Evolutionary conservation across 1,140 invertebrate species (phyloP).

Genomic region (Diabrotica undecimpunctata): DNA sequence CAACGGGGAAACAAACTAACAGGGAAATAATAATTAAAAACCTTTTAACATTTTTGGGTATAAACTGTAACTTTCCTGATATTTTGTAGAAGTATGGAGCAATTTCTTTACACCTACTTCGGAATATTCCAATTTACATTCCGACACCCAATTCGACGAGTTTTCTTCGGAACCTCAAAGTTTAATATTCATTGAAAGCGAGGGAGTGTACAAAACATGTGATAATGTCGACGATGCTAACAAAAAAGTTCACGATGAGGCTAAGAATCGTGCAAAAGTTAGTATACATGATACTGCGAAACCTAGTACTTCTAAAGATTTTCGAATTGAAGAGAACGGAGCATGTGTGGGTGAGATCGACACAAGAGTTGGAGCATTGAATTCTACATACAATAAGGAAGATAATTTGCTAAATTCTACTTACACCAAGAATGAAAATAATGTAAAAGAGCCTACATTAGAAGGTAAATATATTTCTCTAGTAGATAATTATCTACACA

Average conservation of each 20-base stretch:
- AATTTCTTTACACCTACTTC: too few relatives aligned
- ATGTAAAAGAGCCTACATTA: conserved; percentile 6
- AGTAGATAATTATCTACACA: background rate
- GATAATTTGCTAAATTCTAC: conserved; percentile 22
- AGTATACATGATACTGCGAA: background rate
- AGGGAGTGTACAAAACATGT: conserved; percentile 4
- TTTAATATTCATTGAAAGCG: conserved; percentile 39
- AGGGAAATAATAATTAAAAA: too few relatives aligned
- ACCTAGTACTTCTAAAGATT: background rate
- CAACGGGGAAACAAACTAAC: too few relatives aligned
- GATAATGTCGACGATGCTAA: background rate
- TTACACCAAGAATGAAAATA: conserved; percentile 13
- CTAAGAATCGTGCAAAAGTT: background rate
- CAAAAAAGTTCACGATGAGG: background rate
- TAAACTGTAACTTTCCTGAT: too few relatives aligned
- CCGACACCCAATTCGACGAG: conserved; percentile 35
- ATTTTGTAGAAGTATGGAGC: too few relatives aligned
- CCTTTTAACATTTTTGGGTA: too few relatives aligned
- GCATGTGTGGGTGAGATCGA: background rate
- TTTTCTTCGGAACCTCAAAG: conserved; percentile 44
- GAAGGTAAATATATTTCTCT: background rate
- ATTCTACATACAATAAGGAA: conserved; percentile 16
- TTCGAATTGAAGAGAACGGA: background rate
- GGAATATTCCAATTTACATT: too few relatives aligned
- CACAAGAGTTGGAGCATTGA: conserved; percentile 16